phyloP scores from a whole-genome alignment of 2,113 vertebrate genomes.

The Aegithalos caudatus region DNA sequence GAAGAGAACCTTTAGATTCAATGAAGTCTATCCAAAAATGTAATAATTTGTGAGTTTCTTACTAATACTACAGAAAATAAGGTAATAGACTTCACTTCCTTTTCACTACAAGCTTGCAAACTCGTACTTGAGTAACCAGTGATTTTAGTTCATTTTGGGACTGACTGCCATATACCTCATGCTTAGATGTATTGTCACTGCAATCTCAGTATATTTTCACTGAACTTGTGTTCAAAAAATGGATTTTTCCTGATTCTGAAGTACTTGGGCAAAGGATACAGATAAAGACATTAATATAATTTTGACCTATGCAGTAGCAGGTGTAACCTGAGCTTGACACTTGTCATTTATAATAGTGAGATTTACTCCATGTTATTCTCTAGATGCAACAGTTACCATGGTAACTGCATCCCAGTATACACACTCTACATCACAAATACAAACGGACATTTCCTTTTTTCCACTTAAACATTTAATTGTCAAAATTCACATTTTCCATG shows the following conservation, averaged over 20 bases:
- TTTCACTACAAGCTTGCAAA: neutral
- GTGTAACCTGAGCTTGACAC: conserved; percentile 48
- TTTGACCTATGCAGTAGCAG: conserved; percentile 48
- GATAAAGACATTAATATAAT: conserved; percentile 66
- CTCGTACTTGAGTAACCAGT: neutral
- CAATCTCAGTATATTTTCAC: neutral
- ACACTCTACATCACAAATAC: conserved; percentile 45
- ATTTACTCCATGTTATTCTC: conserved; percentile 47
- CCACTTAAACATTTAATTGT: conserved; percentile 25
- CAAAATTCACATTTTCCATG: neutral
- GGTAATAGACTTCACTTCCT: neutral
- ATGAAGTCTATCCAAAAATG: neutral
- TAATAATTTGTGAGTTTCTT: neutral
- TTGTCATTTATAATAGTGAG: conserved; percentile 60
- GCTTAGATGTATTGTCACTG: neutral
- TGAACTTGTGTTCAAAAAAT: neutral
- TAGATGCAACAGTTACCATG: conserved; percentile 59
- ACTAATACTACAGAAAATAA: neutral
- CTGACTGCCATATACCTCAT: neutral
- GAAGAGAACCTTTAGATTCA: neutral
- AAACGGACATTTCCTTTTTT: neutral
- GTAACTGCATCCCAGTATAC: conserved; percentile 57
- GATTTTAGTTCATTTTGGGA: neutral
- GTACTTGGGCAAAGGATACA: conserved; percentile 7
- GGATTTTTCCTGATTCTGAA: neutral